Percentiles rank a stretch among this genome's conserved stretches.
Conservation (phyloP, 2,888 invertebrate species). For the Cheilosia pagana region DNA sequence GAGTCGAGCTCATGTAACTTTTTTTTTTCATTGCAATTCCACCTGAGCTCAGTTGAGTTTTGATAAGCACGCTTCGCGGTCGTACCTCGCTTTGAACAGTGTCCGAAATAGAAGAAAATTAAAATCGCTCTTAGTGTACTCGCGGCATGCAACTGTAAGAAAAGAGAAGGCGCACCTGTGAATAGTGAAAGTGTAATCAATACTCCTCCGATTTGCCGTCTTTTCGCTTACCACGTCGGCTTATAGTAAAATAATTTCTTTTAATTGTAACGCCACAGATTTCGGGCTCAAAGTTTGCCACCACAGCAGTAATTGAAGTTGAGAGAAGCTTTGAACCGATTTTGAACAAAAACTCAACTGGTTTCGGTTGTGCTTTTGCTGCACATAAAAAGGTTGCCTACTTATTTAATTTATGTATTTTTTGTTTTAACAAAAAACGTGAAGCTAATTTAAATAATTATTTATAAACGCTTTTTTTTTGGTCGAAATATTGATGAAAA, state of each 20-base stretch:
- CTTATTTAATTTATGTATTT: not conserved
- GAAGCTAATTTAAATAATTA: slow-evolving; percentile 23
- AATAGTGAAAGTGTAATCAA: slow-evolving; percentile 61
- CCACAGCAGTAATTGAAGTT: too few species aligned
- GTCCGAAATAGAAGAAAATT: slow-evolving; percentile 21
- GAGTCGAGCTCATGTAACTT: slow-evolving; percentile 18
- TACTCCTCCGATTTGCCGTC: slow-evolving; percentile 30
- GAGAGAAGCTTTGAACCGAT: slow-evolving; percentile 32
- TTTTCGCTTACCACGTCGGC: not conserved
- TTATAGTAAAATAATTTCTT: not conserved
- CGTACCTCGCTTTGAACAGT: slow-evolving; percentile 34
- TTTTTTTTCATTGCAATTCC: slow-evolving; percentile 27
- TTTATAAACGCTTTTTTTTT: too few species aligned
- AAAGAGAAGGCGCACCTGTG: slow-evolving; percentile 36
- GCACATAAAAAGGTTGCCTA: slow-evolving; percentile 32
- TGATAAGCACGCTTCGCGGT: slow-evolving; percentile 65
- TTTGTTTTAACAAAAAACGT: not conserved
- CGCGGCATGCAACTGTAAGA: not conserved
- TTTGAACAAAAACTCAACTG: slow-evolving; percentile 30
- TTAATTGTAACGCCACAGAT: not conserved
- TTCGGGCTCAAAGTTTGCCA: too few species aligned
- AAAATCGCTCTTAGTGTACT: slow-evolving; percentile 8
- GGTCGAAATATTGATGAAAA: not conserved
- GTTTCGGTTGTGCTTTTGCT: slow-evolving; percentile 31
- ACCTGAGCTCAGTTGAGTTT: slow-evolving; percentile 69